These are phyloP conservation scores for Brachymystax lenok DNA, from an alignment of 2,797 vertebrate genomes.

Conservation along the genomic window DNA sequence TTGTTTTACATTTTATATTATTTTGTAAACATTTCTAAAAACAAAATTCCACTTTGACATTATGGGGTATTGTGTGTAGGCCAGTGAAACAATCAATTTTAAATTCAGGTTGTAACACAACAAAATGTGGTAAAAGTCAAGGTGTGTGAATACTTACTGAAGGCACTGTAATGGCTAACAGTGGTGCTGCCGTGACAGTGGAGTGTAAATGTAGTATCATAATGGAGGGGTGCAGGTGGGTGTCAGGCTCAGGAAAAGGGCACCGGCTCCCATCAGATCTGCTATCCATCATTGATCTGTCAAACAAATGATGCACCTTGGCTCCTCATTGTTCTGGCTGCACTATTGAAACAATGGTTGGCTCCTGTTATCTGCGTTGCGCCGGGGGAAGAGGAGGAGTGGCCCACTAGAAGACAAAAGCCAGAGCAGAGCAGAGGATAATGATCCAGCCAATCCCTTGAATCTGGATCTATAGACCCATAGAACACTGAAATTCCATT, in stretches of 20 bases:
- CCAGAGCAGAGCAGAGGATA: conserved; percentile 26
- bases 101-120: too few species aligned
- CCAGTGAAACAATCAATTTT: too few species aligned
- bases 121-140: too few species aligned
- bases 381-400: conserved; percentile 14
- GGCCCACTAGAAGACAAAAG: conserved; percentile 31
- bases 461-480: conserved; percentile 2
- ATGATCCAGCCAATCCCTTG: conserved; percentile 33
- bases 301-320: conserved; percentile 51
- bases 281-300: conserved; percentile 52
- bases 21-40: too few species aligned
- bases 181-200: conserved; percentile 13
- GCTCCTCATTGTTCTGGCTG: conserved; percentile 46
- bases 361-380: conserved; percentile 45
- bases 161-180: conserved; percentile 19
- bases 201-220: conserved; percentile 15
- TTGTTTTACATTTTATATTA: too few species aligned
- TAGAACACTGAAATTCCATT: conserved; percentile 5
- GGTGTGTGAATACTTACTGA: too few species aligned
- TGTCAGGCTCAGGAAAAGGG: conserved; percentile 43
- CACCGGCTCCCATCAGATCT: conserved; percentile 37
- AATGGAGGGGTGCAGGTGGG: conserved; percentile 7
- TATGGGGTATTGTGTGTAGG: too few species aligned
- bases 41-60: too few species aligned
- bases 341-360: neutral